Base-by-base conservation (phyloP, 35 echinoderm and acorn worm genomes). In the Amphiura filiformis region DNA sequence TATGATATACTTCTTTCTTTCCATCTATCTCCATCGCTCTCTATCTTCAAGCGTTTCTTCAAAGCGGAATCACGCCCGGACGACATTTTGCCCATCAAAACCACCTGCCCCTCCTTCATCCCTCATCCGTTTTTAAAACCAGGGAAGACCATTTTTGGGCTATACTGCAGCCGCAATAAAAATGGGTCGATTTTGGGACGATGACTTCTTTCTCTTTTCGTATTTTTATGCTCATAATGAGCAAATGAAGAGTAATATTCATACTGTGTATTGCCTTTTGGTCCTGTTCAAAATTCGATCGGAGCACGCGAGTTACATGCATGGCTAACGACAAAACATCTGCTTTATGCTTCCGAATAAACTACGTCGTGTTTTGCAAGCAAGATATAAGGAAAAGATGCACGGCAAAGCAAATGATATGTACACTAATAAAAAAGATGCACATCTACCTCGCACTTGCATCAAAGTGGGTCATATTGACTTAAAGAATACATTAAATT, bases 401-500 rank as follows among this genome's bases (percentile, higher is more conserved):
- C 41, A 47, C 4, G 41, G 41, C n/a, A n/a, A n/a, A n/a, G n/a
- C n/a, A n/a, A n/a, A n/a, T n/a, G n/a, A n/a, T n/a, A n/a, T n/a
- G n/a, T n/a, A n/a, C n/a, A n/a, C n/a, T n/a, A n/a, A n/a, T n/a
- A n/a, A n/a, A n/a, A n/a, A n/a, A n/a, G n/a, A n/a, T n/a, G n/a
- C n/a, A n/a, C n/a, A n/a, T n/a, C n/a, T n/a, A n/a, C n/a, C n/a
- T n/a, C n/a, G n/a, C n/a, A n/a, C n/a, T n/a, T n/a, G n/a, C 41
- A 47, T 47, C 41, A 17, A 70, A 70, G 17, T 70, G 61, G 61
- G 61, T 70, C 61, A 70, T 70, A 70, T 70, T 70, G 9, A 70
- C 61, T 70, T 70, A 26, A 30, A 70, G 61, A 70, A 70, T 70
- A 70, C 61, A 70, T 70, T 70, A 70, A 70, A 70, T 70, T 26